phyloP scores from a whole-genome alignment of 2,797 vertebrate species.

The Syncerus caffer region DNA sequence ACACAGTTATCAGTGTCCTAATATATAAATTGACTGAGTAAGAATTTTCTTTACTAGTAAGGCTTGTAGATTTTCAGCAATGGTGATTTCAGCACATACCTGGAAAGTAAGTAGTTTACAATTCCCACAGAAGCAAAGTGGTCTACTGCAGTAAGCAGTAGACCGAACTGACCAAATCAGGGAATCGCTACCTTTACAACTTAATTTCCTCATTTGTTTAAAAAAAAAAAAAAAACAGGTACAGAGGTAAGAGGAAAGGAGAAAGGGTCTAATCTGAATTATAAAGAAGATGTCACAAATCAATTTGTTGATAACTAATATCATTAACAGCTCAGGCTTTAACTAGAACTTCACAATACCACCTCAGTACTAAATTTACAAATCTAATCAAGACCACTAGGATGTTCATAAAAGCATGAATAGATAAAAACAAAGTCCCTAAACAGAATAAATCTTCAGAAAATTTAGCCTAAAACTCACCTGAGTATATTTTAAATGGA shows the following conservation, averaged over 20 bases:
- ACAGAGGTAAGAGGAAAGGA: slow-evolving; percentile 54
- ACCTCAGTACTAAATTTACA: background rate
- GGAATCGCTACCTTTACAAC: slow-evolving; percentile 34
- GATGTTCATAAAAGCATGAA: background rate
- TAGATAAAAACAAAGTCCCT: background rate
- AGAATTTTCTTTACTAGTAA: slow-evolving; percentile 36
- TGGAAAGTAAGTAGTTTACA: slow-evolving; percentile 47
- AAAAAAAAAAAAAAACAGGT: slow-evolving; percentile 23
- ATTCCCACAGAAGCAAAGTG: slow-evolving; percentile 58
- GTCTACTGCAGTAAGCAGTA: slow-evolving; percentile 58
- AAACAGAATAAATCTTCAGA: slow-evolving; percentile 4
- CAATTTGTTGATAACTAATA: background rate
- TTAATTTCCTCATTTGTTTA: slow-evolving; percentile 60
- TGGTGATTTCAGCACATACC: slow-evolving; percentile 50
- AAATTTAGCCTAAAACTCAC: slow-evolving; percentile 34
- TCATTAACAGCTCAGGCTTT: background rate
- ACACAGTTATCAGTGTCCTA: background rate
- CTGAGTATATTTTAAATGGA: background rate
- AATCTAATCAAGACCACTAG: background rate
- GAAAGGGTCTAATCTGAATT: slow-evolving; percentile 38
- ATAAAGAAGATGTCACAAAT: background rate
- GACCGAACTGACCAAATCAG: slow-evolving; percentile 50
- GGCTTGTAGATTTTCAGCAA: slow-evolving; percentile 35
- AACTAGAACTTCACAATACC: background rate
- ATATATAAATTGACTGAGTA: background rate